Evolutionary conservation across 2,113 vertebrate genomes (phyloP), one percentile per base, ranked within the genome.

Genomic region (Aptenodytes forsteri): DNA sequence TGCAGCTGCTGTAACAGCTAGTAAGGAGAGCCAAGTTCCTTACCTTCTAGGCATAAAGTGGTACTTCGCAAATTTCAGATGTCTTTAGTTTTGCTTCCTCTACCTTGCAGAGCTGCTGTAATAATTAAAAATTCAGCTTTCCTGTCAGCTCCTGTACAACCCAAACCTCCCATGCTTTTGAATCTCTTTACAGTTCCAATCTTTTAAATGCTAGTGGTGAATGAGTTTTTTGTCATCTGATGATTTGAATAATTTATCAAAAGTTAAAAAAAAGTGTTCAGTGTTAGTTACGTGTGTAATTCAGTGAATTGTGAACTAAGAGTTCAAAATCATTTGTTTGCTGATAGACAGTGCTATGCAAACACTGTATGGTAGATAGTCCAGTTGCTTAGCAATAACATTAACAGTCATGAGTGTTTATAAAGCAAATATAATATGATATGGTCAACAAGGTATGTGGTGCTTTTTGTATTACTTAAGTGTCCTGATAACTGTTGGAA

Each of bases 341-440:
- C 91, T 77, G 50, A 89, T 79, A 78, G 71, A 38, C 56, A 50
- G 73, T 61, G 44, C 93, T 87, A 5, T 85, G 75, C 87, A 96
- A 94, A 96, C 96, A 85, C 91, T 90, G 44, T 38, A 21, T 61
- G 52, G 70, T 58, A 62, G 89, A 55, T 94, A 77, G 81, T 73
- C 76, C 52, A 66, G 91, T 96, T 96, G 94, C 94, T 94, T 95
- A 90, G 97, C 91, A 96, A 91, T 96, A 94, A 91, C 70, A 83
- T 80, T 95, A 97, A 83, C 89, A 85, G 84, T 80, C 66, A 38
- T 69, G 84, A 96, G 87, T 96, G 95, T 96, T 97, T 96, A 93
- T 94, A 96, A 96, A 96, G 94, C 91, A 97, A 96, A 95, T 95
- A 96, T 64, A 97, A 94, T 94, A 84, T 1, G 75, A 95, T 93